Evolutionary conservation across 2,113 vertebrate species (phyloP).

Genomic region (Corvus cornix): DNA sequence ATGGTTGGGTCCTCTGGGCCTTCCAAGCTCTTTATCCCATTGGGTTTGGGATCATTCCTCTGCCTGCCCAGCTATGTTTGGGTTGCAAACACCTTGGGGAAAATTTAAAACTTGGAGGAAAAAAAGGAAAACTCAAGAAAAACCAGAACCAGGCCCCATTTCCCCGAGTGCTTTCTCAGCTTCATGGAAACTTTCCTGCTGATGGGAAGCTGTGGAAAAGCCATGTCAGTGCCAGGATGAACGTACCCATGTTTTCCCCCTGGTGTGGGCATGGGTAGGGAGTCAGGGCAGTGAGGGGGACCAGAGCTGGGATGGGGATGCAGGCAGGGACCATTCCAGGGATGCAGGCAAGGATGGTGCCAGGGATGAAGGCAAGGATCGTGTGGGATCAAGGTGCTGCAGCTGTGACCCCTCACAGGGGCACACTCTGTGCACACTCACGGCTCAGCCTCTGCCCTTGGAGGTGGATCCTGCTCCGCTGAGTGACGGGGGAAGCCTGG

Average conservation of each 20-base stretch:
- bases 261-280: rapidly evolving
- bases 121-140: neutral
- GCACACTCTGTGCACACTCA: rapidly evolving
- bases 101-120: neutral
- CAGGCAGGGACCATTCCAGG: neutral
- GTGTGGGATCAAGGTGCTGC: neutral
- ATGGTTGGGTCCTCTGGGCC: too few relatives aligned
- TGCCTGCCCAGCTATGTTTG: neutral
- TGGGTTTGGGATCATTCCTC: neutral
- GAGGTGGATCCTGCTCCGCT: neutral
- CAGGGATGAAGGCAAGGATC: neutral
- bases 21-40: neutral
- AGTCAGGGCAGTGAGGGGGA: neutral
- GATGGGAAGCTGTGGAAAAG: constrained; percentile 8
- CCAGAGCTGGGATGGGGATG: neutral
- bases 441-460: rapidly evolving
- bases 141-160: neutral
- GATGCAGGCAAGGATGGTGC: neutral
- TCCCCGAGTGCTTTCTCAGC: neutral
- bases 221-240: neutral
- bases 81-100: neutral
- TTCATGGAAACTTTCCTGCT: neutral
- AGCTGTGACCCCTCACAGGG: neutral
- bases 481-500: rapidly evolving
- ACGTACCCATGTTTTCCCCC: neutral